These are phyloP conservation scores for Cebus imitator DNA, from an alignment of 2,113 vertebrate species.

Conservation along the genomic window DNA sequence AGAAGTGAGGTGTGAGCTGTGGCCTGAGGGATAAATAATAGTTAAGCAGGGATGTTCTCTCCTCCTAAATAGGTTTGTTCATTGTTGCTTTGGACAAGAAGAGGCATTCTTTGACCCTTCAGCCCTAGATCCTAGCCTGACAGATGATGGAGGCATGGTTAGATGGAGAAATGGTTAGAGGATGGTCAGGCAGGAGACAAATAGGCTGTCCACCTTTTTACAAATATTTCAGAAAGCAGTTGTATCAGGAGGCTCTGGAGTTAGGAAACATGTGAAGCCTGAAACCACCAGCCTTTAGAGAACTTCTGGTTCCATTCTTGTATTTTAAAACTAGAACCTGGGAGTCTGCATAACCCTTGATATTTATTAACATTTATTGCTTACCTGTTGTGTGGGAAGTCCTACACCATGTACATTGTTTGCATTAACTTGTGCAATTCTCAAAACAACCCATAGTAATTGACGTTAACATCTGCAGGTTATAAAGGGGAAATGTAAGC, in stretches of 20 bases:
- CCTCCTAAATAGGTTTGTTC: not conserved
- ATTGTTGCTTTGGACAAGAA: not conserved
- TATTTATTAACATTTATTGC: not conserved
- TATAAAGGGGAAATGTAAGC: not conserved
- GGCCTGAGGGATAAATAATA: not conserved
- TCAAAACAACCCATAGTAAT: not conserved
- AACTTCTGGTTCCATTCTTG: not conserved
- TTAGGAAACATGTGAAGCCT: not conserved
- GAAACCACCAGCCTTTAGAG: not conserved
- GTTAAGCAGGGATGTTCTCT: not conserved
- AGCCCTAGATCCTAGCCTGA: not conserved
- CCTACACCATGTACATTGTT: rapidly evolving
- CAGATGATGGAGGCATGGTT: not conserved
- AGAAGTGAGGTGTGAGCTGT: not conserved
- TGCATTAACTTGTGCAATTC: not conserved
- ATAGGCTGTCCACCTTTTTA: not conserved
- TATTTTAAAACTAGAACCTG: not conserved
- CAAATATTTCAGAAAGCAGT: not conserved
- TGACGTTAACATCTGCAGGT: not conserved
- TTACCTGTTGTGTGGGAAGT: not conserved
- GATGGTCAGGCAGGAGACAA: too few relatives aligned
- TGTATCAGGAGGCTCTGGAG: not conserved
- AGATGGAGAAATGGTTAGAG: not conserved
- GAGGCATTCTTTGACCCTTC: not conserved
- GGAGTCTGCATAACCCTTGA: not conserved